Percentiles rank a stretch among this genome's conserved stretches.
Evolutionary conservation across 2,113 vertebrate species (phyloP).

Genomic region (Nesoenas mayeri): DNA sequence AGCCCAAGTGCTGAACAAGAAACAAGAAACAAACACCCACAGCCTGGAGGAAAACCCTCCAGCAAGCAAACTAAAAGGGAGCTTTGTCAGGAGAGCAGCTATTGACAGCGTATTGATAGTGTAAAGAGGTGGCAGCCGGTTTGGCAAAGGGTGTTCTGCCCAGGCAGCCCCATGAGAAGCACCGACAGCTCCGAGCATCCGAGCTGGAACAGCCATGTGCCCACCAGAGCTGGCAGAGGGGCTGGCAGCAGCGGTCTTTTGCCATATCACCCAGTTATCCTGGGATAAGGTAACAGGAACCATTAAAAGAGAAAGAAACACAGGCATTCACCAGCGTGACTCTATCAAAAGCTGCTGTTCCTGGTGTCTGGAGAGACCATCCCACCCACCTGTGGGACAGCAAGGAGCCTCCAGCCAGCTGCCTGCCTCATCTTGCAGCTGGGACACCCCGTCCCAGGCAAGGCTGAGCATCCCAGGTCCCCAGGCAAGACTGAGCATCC

Average conservation of each 20-base stretch:
- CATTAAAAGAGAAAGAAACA: background rate
- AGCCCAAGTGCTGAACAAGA: background rate
- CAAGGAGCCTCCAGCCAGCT: background rate
- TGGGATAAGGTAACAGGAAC: background rate
- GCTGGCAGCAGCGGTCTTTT: background rate
- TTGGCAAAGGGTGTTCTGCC: background rate
- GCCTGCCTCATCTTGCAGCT: background rate
- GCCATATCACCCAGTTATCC: background rate
- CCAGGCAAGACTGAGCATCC: background rate
- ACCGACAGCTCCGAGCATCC: rapidly evolving
- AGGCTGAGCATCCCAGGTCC: background rate
- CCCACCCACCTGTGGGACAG: background rate
- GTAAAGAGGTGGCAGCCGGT: background rate
- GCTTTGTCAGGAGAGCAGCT: background rate
- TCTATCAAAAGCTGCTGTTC: background rate
- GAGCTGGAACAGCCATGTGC: background rate
- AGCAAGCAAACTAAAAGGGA: background rate
- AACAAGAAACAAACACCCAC: rapidly evolving
- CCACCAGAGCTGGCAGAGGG: background rate
- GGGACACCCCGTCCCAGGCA: background rate
- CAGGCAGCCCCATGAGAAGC: background rate
- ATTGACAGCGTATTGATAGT: rapidly evolving
- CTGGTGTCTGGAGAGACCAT: background rate
- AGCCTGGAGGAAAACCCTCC: background rate
- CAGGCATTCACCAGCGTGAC: background rate